Base-by-base conservation (phyloP, 2,797 vertebrate species). In the Philypnodon macrostomus region DNA sequence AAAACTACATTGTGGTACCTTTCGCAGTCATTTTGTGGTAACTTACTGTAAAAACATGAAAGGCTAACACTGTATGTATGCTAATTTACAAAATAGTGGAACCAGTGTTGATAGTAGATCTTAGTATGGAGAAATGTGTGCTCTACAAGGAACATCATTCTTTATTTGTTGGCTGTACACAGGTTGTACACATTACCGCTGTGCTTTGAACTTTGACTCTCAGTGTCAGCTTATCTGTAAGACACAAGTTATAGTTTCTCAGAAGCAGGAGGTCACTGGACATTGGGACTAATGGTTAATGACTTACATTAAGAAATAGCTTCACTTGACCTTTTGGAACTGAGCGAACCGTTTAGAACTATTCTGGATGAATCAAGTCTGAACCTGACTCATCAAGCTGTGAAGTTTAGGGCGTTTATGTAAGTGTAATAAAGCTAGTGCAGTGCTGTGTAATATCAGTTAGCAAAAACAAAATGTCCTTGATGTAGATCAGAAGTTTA, bases 281-380 rank as follows among this genome's bases (percentile, higher is more conserved):
- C 45, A 47, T 52, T 45, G 24, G 16, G 6, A 58, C 62, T 71
- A 66, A 76, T 67, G 42, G 60, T 79, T 76, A 71, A 77, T 71
- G 47, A 40, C 24, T 53, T n/a, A 37, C 6, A 63, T 50, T 60
- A 21, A 46, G 48, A 67, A 57, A 50, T 66, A 6, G 3, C 18
- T 24, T 11, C 13, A 12, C 4, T 41, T 56, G 53, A 68, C 61
- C 65, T 78, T 70, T 69, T 53, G 18, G 41, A 35, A 31, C 24
- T 40, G 2, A 5, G 3, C 26, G 57, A 49, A 54, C 34, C 6
- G 48, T 19, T 58, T 36, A 1, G 26, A 21, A 14, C 47, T 58
- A 23, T 49, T 63, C 24, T 2, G 32, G 14, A 12, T 16, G 35
- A n/a, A 29, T 1, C 39, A 14, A 21, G 38, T 49, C 31, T 34